Evolutionary conservation across 2,888 invertebrate species (phyloP), one percentile per base, ranked within the genome.

Genomic region (Sycophila texana): DNA sequence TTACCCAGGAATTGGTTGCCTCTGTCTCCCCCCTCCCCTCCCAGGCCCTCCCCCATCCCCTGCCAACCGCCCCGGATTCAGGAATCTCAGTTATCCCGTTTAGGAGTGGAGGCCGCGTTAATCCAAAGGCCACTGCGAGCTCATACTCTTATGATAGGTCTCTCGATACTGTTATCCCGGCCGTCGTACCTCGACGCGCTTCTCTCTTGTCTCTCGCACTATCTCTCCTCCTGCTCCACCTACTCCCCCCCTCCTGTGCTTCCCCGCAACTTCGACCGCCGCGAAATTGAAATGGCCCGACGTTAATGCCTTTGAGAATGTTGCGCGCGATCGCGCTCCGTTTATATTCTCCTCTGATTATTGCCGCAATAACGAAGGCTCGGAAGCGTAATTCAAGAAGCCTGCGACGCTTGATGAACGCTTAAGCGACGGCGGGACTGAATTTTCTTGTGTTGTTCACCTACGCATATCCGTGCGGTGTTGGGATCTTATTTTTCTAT

Each of bases 61-160:
- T 83, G 79, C 39, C 39, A 39, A 4, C 39, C 39, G 71, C 82
- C 80, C 80, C 77, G 83, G 83, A 83, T 80, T 78, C 83, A 81
- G 86, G 87, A 87, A 87, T 87, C 84, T 85, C 85, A 83, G 84
- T 85, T 86, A 87, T 87, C 86, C 85, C 84, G 84, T 83, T 85
- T 84, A 83, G 84, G 84, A 75, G 71, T 51, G 55, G 39, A 49
- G 55, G 51, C 26, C 39, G 55, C 70, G 78, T 60, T 72, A 75
- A 75, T 75, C 67, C 75, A 30, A 75, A 75, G 18, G 71, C 71
- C 72, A 26, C 26, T 30, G 22, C 61, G 51, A n/a, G 39, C 49
- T 57, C 70, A 49, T 74, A 74, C 79, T 72, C 79, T 72, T 72
- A 72, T 75, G 72, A 75, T 67, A 67, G 66, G 22, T 63, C 67